phyloP scores from a whole-genome alignment of 2,113 vertebrate species.

The Thalassoma bifasciatum region DNA sequence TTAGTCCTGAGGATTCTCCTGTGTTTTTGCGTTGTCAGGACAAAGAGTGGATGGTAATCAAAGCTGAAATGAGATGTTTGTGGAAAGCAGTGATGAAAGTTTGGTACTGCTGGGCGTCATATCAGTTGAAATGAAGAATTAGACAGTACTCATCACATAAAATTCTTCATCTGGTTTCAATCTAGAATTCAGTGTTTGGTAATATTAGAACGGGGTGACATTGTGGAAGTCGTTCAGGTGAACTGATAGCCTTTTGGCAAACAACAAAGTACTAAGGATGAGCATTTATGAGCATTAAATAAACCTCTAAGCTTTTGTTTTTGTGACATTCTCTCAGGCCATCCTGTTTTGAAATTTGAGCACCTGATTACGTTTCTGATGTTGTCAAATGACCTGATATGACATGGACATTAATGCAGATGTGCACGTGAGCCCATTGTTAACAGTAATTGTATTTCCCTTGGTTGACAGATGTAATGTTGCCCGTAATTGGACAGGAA shows the following conservation, averaged over 20 bases:
- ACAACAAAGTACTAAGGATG: too few relatives aligned
- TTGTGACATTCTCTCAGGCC: too few relatives aligned
- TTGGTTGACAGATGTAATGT: not conserved
- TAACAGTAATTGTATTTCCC: not conserved
- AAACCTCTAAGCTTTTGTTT: too few relatives aligned
- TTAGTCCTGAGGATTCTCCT: not conserved
- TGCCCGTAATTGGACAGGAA: not conserved
- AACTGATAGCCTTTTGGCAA: too few relatives aligned
- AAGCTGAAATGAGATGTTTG: not conserved
- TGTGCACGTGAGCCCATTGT: not conserved
- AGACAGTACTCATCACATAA: too few relatives aligned
- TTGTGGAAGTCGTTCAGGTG: too few relatives aligned
- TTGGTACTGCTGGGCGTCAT: too few relatives aligned
- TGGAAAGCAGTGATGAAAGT: not conserved
- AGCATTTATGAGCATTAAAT: too few relatives aligned
- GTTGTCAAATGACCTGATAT: not conserved
- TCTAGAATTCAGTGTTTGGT: too few relatives aligned
- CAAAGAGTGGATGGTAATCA: not conserved
- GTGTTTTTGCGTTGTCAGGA: not conserved
- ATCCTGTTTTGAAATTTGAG: not conserved
- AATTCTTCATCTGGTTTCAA: too few relatives aligned
- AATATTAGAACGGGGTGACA: too few relatives aligned
- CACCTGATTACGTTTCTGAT: not conserved
- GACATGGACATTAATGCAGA: conserved; percentile 2
- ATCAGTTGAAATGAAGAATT: too few relatives aligned